Percentiles rank a stretch among this genome's conserved stretches.
Evolutionary conservation across 2,888 invertebrate genomes (phyloP).

Genomic region (Macaria notata): DNA sequence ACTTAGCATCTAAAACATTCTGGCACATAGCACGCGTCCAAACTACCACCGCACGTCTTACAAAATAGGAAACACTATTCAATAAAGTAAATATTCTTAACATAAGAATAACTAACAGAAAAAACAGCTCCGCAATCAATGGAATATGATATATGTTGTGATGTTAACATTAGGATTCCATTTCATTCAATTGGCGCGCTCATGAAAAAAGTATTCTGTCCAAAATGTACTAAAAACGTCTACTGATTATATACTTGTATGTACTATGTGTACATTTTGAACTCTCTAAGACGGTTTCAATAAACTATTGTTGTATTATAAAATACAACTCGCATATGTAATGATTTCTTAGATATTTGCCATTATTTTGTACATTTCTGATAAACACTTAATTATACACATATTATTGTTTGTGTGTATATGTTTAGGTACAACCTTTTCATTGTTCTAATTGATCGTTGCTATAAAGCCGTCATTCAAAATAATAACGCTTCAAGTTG

Average conservation of each 20-base stretch:
- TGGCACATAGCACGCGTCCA: constrained; percentile 64
- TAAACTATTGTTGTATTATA: neutral
- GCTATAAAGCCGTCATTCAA: no score
- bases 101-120: constrained; percentile 76
- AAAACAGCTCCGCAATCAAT: constrained; percentile 43
- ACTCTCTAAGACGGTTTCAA: constrained; percentile 6
- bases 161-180: constrained; percentile 14
- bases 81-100: constrained; percentile 74
- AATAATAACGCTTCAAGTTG: no score
- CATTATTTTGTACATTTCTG: constrained; percentile 1
- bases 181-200: no score
- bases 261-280: neutral
- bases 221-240: no score
- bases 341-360: neutral
- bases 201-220: no score
- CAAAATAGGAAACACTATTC: constrained; percentile 44
- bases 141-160: constrained; percentile 41
- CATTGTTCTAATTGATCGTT: neutral
- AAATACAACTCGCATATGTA: neutral
- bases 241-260: no score
- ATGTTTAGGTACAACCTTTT: neutral
- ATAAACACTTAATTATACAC: constrained; percentile 1
- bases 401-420: neutral
- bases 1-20: constrained; percentile 55
- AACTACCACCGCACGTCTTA: constrained; percentile 48